Percentiles rank a stretch among this genome's conserved stretches.
These are phyloP conservation scores for Caranx melampygus DNA, from an alignment of 2,113 vertebrate species.

Conservation along the genomic window DNA sequence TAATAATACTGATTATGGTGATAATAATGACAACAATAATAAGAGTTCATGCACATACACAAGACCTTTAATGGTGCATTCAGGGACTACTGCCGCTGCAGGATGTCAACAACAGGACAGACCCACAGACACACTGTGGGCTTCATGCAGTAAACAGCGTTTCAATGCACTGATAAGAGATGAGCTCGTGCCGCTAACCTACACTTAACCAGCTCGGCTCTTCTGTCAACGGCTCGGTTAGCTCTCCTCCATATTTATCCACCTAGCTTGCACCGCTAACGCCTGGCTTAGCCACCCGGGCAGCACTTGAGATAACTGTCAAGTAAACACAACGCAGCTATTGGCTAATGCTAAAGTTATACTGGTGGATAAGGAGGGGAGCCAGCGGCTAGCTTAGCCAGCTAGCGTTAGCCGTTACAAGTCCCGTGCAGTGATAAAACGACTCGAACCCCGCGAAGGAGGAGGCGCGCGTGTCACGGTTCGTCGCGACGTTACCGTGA, in stretches of 20 bases:
- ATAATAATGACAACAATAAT: too few species aligned
- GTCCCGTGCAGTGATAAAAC: background rate
- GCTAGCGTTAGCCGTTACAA: slow-evolving; percentile 62
- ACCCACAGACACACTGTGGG: background rate
- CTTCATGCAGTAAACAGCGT: slow-evolving; percentile 5
- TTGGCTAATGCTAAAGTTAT: slow-evolving; percentile 33
- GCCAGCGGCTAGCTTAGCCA: slow-evolving; percentile 54
- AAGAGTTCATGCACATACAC: background rate
- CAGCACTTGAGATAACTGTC: slow-evolving; percentile 34
- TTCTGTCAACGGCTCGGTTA: background rate
- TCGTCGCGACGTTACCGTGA: background rate
- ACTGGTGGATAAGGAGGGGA: slow-evolving; percentile 15
- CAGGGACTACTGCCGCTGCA: background rate
- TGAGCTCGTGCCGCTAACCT: background rate
- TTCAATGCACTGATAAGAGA: background rate
- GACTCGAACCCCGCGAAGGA: background rate
- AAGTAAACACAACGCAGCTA: slow-evolving; percentile 9
- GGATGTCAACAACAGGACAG: slow-evolving; percentile 5
- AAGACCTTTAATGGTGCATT: background rate
- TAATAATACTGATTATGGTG: too few species aligned
- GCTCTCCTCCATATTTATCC: too few species aligned
- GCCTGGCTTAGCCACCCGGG: background rate
- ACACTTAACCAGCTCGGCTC: background rate
- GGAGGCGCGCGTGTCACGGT: background rate
- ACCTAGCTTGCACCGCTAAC: background rate